phyloP scores from a whole-genome alignment of 2,797 vertebrate genomes.

The Peromyscus attwateri region DNA sequence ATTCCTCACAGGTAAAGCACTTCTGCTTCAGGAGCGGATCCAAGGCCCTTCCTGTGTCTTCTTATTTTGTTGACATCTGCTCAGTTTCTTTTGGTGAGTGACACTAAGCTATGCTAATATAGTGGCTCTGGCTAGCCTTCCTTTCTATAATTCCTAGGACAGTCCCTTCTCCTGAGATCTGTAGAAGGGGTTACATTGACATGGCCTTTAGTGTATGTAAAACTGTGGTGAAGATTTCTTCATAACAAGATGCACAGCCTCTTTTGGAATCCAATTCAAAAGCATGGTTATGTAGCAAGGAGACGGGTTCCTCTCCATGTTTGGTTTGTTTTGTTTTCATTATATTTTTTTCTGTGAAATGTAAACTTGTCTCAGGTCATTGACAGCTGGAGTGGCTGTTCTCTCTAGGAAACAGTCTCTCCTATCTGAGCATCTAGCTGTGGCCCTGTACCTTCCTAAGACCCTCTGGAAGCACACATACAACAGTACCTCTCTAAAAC shows the following conservation, averaged over 20 bases:
- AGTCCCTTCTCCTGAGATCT: not conserved
- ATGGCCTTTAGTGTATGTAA: not conserved
- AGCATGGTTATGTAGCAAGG: not conserved
- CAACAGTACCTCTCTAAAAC: not conserved
- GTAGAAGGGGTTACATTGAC: not conserved
- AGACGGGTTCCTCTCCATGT: not conserved
- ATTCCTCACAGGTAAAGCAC: not conserved
- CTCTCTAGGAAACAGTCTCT: not conserved
- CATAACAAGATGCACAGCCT: fast-evolving
- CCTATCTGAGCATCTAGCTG: fast-evolving
- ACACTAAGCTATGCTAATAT: not conserved
- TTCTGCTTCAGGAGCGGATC: not conserved
- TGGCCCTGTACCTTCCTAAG: fast-evolving
- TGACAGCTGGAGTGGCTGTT: not conserved
- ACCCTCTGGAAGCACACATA: not conserved
- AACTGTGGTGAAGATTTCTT: not conserved
- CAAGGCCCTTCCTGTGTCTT: not conserved
- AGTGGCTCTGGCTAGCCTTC: not conserved
- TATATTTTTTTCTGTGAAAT: not conserved
- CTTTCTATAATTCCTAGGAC: not conserved
- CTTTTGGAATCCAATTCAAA: not conserved
- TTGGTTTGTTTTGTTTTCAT: not conserved
- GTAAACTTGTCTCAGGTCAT: not conserved
- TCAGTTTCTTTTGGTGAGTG: not conserved
- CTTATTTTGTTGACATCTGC: not conserved